A percentile compares a stretch with the other conserved stretches of the same genome.
phyloP scores from a whole-genome alignment of 2,888 invertebrate species.

The Rhaphigaster nebulosa region DNA sequence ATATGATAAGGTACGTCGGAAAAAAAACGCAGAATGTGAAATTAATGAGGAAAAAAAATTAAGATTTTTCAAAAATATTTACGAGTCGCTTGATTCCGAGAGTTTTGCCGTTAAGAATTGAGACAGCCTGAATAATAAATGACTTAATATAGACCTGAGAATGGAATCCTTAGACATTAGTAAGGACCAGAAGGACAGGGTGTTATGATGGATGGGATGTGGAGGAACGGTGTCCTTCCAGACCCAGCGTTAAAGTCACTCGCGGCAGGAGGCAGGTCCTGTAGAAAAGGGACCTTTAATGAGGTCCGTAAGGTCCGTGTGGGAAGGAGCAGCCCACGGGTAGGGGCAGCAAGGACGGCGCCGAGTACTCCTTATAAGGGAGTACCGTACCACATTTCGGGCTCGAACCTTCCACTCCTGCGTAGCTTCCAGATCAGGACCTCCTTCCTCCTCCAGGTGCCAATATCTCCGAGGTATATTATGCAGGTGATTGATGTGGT shows the following conservation, averaged over 20 bases:
- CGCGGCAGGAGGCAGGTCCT: background rate
- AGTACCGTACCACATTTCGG: background rate
- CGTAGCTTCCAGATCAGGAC: background rate
- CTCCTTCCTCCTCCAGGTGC: background rate
- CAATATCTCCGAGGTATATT: too few species aligned
- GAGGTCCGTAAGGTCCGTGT: background rate
- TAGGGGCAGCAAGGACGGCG: background rate
- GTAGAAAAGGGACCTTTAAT: background rate
- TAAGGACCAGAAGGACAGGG: background rate
- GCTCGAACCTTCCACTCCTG: background rate
- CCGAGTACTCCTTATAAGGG: background rate
- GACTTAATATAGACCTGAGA: background rate
- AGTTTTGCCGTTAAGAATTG: too few species aligned
- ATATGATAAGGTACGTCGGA: too few species aligned
- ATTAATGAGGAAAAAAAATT: too few species aligned
- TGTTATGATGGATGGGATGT: background rate
- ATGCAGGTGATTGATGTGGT: background rate
- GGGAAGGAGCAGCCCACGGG: background rate
- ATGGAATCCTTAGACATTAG: background rate
- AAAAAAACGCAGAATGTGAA: too few species aligned
- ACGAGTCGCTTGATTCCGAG: too few species aligned
- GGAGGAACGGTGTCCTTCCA: background rate
- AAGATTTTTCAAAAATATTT: too few species aligned
- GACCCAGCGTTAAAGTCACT: slow-evolving; percentile 22
- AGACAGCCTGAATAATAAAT: background rate